A percentile compares a stretch with the other conserved stretches of the same genome.
Conservation (phyloP, 2,113 vertebrate species). For the Antidorcas marsupialis region DNA sequence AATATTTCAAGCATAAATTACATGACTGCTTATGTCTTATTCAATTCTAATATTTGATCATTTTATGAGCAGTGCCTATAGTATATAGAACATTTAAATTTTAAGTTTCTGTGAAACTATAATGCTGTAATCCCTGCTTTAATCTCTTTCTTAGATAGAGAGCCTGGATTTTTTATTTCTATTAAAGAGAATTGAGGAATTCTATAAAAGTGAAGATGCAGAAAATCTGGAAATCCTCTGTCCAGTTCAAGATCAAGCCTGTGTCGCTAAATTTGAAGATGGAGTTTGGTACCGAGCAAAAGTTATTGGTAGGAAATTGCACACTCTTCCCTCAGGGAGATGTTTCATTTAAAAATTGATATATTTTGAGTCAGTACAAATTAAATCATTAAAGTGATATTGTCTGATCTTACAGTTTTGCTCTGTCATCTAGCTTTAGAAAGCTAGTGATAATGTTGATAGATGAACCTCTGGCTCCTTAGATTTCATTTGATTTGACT, state of each 20-base stretch:
- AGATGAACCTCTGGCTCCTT: not conserved
- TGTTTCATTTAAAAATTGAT: not conserved
- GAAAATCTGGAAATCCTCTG: slow-evolving; percentile 80
- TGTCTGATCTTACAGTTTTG: not conserved
- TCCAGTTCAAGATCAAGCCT: slow-evolving; percentile 87
- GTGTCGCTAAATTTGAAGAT: slow-evolving; percentile 86
- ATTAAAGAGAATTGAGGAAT: slow-evolving; percentile 83
- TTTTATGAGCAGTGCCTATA: not conserved
- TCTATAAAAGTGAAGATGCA: slow-evolving; percentile 73
- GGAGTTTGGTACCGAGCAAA: slow-evolving; percentile 90
- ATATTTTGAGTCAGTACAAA: not conserved
- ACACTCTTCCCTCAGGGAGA: not conserved
- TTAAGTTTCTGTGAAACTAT: slow-evolving; percentile 12
- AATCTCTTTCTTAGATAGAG: slow-evolving; percentile 79
- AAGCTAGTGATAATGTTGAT: not conserved
- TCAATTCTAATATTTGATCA: not conserved
- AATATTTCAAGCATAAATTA: slow-evolving; percentile 27
- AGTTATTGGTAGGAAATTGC: slow-evolving; percentile 82
- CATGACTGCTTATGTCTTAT: not conserved
- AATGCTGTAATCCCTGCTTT: not conserved
- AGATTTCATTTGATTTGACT: not conserved
- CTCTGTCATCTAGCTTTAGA: not conserved
- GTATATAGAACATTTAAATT: not conserved
- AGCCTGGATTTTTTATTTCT: slow-evolving; percentile 81
- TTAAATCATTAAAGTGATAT: not conserved